Percentiles rank a stretch among this genome's conserved stretches.
phyloP scores from a whole-genome alignment of 2,797 vertebrate species.

The Falco peregrinus region DNA sequence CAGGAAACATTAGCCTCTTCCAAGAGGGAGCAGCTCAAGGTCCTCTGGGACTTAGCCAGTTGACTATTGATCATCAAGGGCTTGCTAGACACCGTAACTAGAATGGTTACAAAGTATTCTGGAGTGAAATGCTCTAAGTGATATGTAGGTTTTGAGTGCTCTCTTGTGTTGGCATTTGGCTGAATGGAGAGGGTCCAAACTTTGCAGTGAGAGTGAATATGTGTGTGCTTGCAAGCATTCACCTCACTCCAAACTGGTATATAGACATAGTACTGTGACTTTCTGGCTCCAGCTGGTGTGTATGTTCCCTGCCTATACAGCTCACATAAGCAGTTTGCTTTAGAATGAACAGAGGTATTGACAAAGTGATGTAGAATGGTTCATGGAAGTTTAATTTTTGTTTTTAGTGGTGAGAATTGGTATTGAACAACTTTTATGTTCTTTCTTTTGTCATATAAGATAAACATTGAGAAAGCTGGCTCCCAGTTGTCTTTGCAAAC shows the following conservation, averaged over 20 bases:
- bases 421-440: background rate
- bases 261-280: background rate
- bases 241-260: background rate
- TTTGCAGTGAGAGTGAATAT: background rate
- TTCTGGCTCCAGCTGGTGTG: background rate
- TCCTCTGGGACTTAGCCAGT: background rate
- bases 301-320: background rate
- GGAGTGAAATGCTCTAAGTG: background rate
- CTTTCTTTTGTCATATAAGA: background rate
- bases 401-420: background rate
- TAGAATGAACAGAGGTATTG: background rate
- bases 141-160: background rate
- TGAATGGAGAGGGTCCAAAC: background rate
- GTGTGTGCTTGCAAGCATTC: background rate
- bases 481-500: conserved; percentile 6
- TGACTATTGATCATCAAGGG: background rate
- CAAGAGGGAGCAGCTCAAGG: background rate
- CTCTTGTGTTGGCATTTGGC: background rate
- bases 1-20: background rate
- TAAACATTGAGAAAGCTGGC: background rate
- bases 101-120: background rate
- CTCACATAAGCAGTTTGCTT: background rate
- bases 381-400: background rate
- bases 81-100: background rate
- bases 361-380: background rate